These are phyloP conservation scores for Sminthurinus signatus DNA, from an alignment of 1,140 invertebrate genomes.

Conservation along the genomic window DNA sequence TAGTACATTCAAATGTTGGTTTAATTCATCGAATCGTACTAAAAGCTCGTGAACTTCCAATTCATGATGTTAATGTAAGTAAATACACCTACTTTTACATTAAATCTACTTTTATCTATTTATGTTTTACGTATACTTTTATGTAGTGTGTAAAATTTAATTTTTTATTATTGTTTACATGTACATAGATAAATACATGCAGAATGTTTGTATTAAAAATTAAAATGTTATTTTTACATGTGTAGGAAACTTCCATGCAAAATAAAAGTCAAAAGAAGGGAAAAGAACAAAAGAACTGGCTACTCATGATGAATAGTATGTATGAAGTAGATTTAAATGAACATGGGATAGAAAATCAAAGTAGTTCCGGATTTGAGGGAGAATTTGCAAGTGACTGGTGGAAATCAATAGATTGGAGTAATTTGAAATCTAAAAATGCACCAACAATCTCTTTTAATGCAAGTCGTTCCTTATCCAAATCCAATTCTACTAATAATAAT, in stretches of 20 bases:
- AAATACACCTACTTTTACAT: no score
- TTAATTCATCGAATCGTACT: conserved; percentile 69
- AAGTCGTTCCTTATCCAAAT: not conserved
- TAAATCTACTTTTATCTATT: not conserved
- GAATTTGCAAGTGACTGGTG: not conserved
- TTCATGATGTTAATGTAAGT: conserved; percentile 51
- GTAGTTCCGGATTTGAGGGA: not conserved
- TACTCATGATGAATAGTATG: conserved; percentile 29
- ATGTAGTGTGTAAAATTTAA: no score
- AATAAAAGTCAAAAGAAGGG: conserved; percentile 2
- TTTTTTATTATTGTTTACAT: conserved; percentile 7
- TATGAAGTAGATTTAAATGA: conserved; percentile 26
- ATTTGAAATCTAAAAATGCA: not conserved
- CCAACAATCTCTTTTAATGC: conserved; percentile 1
- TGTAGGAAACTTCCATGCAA: conserved; percentile 13
- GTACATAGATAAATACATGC: not conserved
- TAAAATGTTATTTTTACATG: not conserved
- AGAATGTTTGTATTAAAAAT: not conserved
- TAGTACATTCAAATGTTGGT: conserved; percentile 69
- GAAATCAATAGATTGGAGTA: conserved; percentile 9
- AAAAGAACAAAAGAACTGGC: conserved; percentile 34
- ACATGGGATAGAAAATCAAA: not conserved
- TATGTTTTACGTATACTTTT: no score
- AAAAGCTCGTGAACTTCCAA: conserved; percentile 63
- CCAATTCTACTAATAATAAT: not conserved